Evolutionary conservation across 2,113 vertebrate species (phyloP), one percentile per base, ranked within the genome.

Genomic region (Cardinalis cardinalis): DNA sequence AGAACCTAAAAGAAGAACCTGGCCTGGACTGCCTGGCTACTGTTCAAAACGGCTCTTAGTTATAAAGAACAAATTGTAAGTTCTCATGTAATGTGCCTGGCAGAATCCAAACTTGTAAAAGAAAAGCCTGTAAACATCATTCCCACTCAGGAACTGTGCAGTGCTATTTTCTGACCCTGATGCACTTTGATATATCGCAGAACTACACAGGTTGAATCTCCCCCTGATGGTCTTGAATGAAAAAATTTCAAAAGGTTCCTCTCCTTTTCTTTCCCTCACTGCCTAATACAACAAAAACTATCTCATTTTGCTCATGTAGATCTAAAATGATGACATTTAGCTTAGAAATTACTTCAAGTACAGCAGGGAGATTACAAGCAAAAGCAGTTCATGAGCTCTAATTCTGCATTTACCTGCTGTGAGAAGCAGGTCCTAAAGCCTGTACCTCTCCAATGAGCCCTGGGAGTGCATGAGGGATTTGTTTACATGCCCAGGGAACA

Each of bases 11-110:
- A 77, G 84, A 79, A 92, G 93, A 89, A 92, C 88, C 92, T 91
- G 88, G 91, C 82, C 82, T 84, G 23, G 25, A 43, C 68, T 95
- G 75, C 75, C 72, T 96, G 94, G 94, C 91, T 80, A 26, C 79
- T 74, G 10, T 88, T 94, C 94, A 95, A 95, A 91, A 94, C 0
- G 0, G 64, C 91, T 94, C 91, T 95, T 74, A 94, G 87, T 92
- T 94, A 91, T 83, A 93, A 92, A 96, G 93, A 91, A 95, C 88
- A 95, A 95, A 95, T 91, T 94, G 84, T 95, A 91, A 96, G 93
- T 92, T 95, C 91, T 86, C 89, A 29, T 92, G 82, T 96, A 96
- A 95, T 80, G 87, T 94, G 88, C 91, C 88, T 94, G 91, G 93
- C 92, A 95, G 68, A 83, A 80, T 80, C 58, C 25, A 46, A 76